These are phyloP conservation scores for Caenorhabditis drosophilae DNA, from an alignment of 2,888 invertebrate species.

Conservation along the genomic window DNA sequence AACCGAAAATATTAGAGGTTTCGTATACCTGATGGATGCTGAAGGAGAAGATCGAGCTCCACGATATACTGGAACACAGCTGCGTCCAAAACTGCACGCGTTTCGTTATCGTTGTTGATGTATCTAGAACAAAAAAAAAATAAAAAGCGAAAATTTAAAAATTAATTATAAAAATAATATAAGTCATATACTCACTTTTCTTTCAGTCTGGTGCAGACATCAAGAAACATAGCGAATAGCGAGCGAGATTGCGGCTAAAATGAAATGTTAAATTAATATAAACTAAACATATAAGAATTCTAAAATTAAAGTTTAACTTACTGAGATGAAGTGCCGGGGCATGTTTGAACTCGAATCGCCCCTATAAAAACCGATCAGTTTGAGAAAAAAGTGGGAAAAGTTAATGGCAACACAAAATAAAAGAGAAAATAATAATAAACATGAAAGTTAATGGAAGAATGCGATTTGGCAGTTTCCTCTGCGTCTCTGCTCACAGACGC, in stretches of 20 bases:
- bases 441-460: conserved; percentile 4
- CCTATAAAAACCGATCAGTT: conserved; percentile 10
- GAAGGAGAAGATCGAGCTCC: conserved; percentile 2
- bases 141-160: conserved; percentile 8
- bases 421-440: conserved; percentile 3
- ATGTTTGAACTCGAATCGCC: conserved; percentile 10
- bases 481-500: not conserved
- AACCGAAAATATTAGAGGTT: conserved; percentile 5
- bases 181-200: conserved; percentile 13
- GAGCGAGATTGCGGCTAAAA: conserved; percentile 12
- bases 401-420: conserved; percentile 5
- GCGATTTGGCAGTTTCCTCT: conserved; percentile 1
- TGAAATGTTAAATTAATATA: conserved; percentile 6
- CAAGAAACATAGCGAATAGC: conserved; percentile 1
- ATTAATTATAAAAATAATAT: no score
- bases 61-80: not conserved
- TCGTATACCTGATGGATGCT: conserved; percentile 6
- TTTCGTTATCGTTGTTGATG: conserved; percentile 8
- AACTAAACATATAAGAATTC: not conserved
- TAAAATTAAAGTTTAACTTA: conserved; percentile 7
- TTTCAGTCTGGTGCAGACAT: conserved; percentile 6
- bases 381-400: conserved; percentile 7
- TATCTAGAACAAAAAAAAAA: conserved; percentile 7
- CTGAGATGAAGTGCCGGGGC: conserved; percentile 7
- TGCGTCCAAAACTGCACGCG: conserved; percentile 8